phyloP scores from a whole-genome alignment of 2,888 invertebrate genomes.

The Macrophya alboannulata region DNA sequence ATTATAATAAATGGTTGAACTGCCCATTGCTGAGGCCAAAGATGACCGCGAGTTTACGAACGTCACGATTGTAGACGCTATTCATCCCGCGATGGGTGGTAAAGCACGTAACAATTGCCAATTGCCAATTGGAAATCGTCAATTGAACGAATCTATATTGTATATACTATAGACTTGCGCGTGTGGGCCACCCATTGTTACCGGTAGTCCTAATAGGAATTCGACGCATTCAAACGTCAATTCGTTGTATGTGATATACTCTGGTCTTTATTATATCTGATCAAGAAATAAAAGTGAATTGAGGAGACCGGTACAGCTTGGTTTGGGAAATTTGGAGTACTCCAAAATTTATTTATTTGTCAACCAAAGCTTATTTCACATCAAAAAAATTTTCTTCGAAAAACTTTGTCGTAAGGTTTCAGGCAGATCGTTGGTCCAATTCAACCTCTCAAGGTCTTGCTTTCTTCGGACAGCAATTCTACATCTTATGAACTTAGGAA shows the following conservation, averaged over 20 bases:
- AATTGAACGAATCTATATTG: constrained; percentile 26
- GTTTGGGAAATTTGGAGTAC: too few species aligned
- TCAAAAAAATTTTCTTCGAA: too few species aligned
- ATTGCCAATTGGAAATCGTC: constrained; percentile 4
- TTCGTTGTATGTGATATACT: not conserved
- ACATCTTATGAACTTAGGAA: too few species aligned
- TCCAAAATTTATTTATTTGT: too few species aligned
- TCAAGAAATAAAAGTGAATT: not conserved
- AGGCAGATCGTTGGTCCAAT: too few species aligned
- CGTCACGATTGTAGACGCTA: not conserved
- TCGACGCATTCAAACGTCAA: not conserved
- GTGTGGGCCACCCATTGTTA: constrained; percentile 21
- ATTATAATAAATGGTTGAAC: constrained; percentile 31
- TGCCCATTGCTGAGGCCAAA: not conserved
- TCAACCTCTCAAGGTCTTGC: too few species aligned
- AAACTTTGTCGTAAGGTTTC: too few species aligned
- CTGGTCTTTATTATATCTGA: not conserved
- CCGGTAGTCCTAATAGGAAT: not conserved
- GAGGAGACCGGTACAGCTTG: too few species aligned
- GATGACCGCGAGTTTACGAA: not conserved
- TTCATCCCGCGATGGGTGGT: constrained; percentile 14
- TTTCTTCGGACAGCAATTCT: too few species aligned
- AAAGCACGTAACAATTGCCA: constrained; percentile 43
- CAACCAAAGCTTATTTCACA: too few species aligned
- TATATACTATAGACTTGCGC: not conserved